These are phyloP conservation scores for Platichthys stellatus DNA, from an alignment of 2,113 vertebrate species.

Conservation along the genomic window DNA sequence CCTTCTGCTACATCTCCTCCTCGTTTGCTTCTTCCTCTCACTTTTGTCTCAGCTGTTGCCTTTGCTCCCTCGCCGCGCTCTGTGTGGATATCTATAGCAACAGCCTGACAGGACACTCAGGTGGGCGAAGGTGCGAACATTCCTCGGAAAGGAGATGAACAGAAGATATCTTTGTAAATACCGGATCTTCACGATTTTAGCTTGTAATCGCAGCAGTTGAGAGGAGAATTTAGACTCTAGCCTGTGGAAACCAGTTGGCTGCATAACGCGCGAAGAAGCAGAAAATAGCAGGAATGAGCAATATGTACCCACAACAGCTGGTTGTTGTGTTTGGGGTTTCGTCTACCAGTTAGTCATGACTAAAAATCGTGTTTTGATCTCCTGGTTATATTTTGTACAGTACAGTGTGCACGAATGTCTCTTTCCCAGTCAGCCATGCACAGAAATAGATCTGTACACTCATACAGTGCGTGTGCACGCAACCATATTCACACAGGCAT, in stretches of 20 bases:
- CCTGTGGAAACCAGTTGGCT: slow-evolving; percentile 43
- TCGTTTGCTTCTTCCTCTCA: slow-evolving; percentile 61
- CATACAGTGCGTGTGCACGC: neutral
- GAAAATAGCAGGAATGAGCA: slow-evolving; percentile 34
- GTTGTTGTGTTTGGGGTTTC: slow-evolving; percentile 7
- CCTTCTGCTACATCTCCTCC: slow-evolving; percentile 38
- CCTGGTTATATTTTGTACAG: slow-evolving; percentile 10
- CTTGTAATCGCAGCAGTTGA: slow-evolving; percentile 10
- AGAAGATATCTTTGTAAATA: slow-evolving; percentile 38
- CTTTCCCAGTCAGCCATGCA: slow-evolving; percentile 13
- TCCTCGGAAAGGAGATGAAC: slow-evolving; percentile 47
- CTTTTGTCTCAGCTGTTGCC: slow-evolving; percentile 42
- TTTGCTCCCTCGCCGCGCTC: slow-evolving; percentile 56
- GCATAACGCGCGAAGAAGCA: neutral
- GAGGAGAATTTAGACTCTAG: slow-evolving; percentile 20
- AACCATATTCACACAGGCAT: neutral
- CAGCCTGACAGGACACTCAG: slow-evolving; percentile 77
- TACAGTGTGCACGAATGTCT: neutral
- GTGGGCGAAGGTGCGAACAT: slow-evolving; percentile 78
- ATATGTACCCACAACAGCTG: slow-evolving; percentile 14
- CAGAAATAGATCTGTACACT: slow-evolving; percentile 17
- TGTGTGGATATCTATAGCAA: slow-evolving; percentile 81
- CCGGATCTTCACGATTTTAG: slow-evolving; percentile 22
- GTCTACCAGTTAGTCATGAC: slow-evolving; percentile 7
- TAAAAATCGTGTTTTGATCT: slow-evolving; percentile 1